These are phyloP conservation scores for Pempheris klunzingeri DNA, from an alignment of 2,797 vertebrate species.

Conservation along the genomic window DNA sequence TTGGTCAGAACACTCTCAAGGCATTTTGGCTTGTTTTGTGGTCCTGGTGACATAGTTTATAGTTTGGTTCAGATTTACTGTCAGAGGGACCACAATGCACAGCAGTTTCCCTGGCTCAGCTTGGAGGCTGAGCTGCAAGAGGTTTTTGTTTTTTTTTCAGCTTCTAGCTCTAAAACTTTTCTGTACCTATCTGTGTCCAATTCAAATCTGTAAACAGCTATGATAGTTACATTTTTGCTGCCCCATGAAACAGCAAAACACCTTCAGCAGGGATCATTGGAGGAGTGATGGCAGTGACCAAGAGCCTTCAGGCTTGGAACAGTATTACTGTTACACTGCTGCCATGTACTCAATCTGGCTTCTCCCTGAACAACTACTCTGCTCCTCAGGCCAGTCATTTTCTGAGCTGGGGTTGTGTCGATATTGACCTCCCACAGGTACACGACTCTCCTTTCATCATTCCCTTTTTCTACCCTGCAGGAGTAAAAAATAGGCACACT, in stretches of 20 bases:
- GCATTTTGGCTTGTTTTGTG: background rate
- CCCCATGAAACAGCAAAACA: slow-evolving; percentile 51
- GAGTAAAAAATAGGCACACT: slow-evolving; percentile 49
- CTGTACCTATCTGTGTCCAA: slow-evolving; percentile 21
- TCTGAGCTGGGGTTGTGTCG: slow-evolving; percentile 70
- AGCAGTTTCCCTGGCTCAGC: background rate
- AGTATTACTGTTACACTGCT: slow-evolving; percentile 67
- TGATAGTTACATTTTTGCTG: slow-evolving; percentile 47
- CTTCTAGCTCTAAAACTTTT: slow-evolving; percentile 49
- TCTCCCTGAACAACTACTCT: slow-evolving; percentile 67
- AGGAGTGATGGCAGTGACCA: slow-evolving; percentile 53
- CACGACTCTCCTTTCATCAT: slow-evolving; percentile 67
- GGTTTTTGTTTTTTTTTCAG: background rate
- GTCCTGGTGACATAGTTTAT: background rate
- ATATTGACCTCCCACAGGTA: slow-evolving; percentile 79
- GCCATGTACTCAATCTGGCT: slow-evolving; percentile 72
- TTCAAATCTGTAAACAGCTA: slow-evolving; percentile 44
- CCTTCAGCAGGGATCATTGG: slow-evolving; percentile 57
- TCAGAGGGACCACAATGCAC: background rate
- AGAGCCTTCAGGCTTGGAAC: slow-evolving; percentile 65
- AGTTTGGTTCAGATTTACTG: background rate
- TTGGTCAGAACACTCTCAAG: background rate
- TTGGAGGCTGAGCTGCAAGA: background rate
- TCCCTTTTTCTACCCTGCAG: slow-evolving; percentile 56
- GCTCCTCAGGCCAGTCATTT: slow-evolving; percentile 78